Evolutionary conservation across 2,797 vertebrate species (phyloP), one percentile per base, ranked within the genome.

Genomic region (Pygocentrus nattereri): DNA sequence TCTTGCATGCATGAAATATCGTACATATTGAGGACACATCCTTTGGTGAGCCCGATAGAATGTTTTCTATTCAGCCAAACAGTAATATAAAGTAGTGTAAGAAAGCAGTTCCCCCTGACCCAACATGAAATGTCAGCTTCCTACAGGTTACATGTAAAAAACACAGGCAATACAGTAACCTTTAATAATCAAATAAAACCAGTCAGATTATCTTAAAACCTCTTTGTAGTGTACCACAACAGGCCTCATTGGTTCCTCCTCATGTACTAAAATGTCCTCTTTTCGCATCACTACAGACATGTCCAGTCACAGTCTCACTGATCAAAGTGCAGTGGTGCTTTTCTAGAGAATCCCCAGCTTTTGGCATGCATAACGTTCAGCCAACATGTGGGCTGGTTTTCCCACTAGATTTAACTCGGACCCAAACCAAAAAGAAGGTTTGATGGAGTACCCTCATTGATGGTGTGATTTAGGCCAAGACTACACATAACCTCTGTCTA

Each of bases 311-410:
- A 72, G 65, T 86, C 56, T 76, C 21, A 69, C 65, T 84, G 38
- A 68, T 88, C 82, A 93, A 93, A 94, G 91, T 93, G 93, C 92
- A 90, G 86, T 71, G 67, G 91, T 92, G 93, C 90, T 80, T 44
- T 74, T 88, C 84, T 73, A 78, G 79, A 82, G 52, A 65, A 23
- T 73, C 68, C 74, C 78, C 21, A 52, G 56, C 54, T 85, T 86
- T 86, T 86, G 85, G 85, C 87, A 85, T 83, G 77, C 81, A 62
- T 80, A 75, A 65, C 31, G 64, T 64, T 65, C n/a, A 67, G 61
- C 73, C 49, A 68, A 70, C 49, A n/a, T 34, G 49, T 50, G 79
- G 41, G 38, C 44, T 62, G 30, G 56, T 41, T 70, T 70, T 71
- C 64, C 64, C 69, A 27, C 69, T 64, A 19, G 52, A 72, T 27